Conservation (phyloP, 1,140 invertebrate genomes). For the Archivesica marissinica region DNA sequence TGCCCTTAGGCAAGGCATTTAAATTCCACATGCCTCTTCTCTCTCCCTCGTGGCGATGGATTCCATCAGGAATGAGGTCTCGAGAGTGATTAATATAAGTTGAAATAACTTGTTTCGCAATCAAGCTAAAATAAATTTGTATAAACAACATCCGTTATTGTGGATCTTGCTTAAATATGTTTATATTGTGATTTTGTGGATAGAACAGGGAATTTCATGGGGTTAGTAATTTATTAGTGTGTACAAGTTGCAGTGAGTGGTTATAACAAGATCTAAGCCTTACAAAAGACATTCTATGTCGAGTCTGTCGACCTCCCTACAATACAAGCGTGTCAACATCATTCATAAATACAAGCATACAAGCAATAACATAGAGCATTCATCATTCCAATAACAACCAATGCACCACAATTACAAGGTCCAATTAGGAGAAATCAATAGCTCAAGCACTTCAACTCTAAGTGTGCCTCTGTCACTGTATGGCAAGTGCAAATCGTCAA, state of each 20-base stretch:
- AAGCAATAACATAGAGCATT: constrained; percentile 17
- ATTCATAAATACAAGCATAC: constrained; percentile 26
- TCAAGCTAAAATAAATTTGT: too few species aligned
- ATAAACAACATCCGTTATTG: too few species aligned
- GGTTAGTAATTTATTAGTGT: background rate
- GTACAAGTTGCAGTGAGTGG: constrained; percentile 5
- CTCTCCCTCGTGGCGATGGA: too few species aligned
- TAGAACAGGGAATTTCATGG: background rate
- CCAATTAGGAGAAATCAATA: background rate
- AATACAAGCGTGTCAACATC: constrained; percentile 37
- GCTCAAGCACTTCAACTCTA: background rate
- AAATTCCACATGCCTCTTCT: too few species aligned
- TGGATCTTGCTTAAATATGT: too few species aligned
- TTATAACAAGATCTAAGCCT: constrained; percentile 38
- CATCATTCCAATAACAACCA: background rate
- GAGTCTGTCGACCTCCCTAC: constrained; percentile 50
- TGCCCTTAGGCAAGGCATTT: too few species aligned
- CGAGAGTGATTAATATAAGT: too few species aligned
- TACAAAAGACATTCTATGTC: constrained; percentile 58
- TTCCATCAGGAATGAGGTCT: too few species aligned
- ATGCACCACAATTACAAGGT: background rate
- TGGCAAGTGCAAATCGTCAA: background rate
- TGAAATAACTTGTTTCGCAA: too few species aligned
- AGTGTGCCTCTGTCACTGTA: background rate
- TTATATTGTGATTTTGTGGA: too few species aligned